A percentile compares a stretch with the other conserved stretches of the same genome.
These are phyloP conservation scores for Scrobipalpa costella DNA, from an alignment of 2,888 invertebrate genomes.

Conservation along the genomic window DNA sequence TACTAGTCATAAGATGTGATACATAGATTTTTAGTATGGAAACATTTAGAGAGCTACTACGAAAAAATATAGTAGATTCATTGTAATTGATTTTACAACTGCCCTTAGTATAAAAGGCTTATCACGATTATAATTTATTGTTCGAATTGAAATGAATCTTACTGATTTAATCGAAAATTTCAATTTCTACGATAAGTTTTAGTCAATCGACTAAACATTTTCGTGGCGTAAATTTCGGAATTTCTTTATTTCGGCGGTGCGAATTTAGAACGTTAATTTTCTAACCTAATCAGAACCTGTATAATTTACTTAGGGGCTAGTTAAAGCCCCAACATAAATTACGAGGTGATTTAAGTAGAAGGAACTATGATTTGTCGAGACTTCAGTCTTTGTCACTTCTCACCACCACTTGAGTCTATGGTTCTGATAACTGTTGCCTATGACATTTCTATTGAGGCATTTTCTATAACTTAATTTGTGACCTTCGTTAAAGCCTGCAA, in stretches of 20 bases:
- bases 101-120: background rate
- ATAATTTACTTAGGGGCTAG: slow-evolving; percentile 75
- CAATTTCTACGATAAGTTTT: slow-evolving; percentile 35
- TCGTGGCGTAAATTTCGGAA: slow-evolving; percentile 61
- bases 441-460: slow-evolving; percentile 21
- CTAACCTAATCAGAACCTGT: slow-evolving; percentile 82
- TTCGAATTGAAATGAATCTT: background rate
- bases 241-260: slow-evolving; percentile 58
- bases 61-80: slow-evolving; percentile 26
- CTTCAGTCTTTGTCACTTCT: slow-evolving; percentile 71
- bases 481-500: slow-evolving; percentile 55
- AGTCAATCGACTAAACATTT: slow-evolving; percentile 51
- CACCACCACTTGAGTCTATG: slow-evolving; percentile 66
- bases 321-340: slow-evolving; percentile 73
- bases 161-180: slow-evolving; percentile 11
- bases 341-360: slow-evolving; percentile 82
- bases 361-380: slow-evolving; percentile 64
- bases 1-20: slow-evolving; percentile 40
- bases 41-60: slow-evolving; percentile 57
- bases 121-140: slow-evolving; percentile 20
- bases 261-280: slow-evolving; percentile 61
- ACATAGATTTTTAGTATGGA: slow-evolving; percentile 41
- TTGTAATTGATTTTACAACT: background rate
- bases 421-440: slow-evolving; percentile 77
- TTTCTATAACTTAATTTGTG: slow-evolving; percentile 53